These are phyloP conservation scores for Gymnopithys bicolor DNA, from an alignment of 2,797 vertebrate genomes.

Conservation along the genomic window DNA sequence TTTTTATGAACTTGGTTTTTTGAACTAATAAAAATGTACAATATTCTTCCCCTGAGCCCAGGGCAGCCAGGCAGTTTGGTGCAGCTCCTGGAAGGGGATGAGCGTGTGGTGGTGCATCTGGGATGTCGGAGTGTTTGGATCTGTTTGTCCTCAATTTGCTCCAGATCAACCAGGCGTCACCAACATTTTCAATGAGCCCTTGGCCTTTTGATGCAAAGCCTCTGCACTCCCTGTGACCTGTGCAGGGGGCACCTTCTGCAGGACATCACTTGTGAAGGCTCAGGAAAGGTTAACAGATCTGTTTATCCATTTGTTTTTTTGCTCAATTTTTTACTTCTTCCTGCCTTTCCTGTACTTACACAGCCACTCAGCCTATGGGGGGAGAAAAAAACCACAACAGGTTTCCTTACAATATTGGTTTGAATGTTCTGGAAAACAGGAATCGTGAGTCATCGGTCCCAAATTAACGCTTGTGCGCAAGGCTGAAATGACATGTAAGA, in stretches of 20 bases:
- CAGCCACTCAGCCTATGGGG: conserved; percentile 27
- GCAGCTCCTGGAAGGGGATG: background rate
- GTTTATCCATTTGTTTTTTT: background rate
- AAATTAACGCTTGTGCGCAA: conserved; percentile 43
- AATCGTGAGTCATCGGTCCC: conserved; percentile 75
- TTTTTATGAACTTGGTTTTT: background rate
- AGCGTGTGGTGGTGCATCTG: background rate
- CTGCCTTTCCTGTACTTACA: conserved; percentile 72
- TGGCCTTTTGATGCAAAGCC: background rate
- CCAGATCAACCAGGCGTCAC: background rate
- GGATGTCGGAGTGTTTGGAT: background rate
- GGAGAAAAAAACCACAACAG: background rate
- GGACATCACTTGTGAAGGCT: background rate
- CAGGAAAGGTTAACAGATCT: conserved; percentile 32
- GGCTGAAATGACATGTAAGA: conserved; percentile 39
- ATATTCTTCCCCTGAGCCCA: background rate
- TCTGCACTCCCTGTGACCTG: background rate
- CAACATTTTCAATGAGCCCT: background rate
- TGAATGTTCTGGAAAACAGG: conserved; percentile 77
- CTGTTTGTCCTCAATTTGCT: background rate
- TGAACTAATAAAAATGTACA: background rate
- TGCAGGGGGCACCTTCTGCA: background rate
- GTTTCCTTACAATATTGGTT: conserved; percentile 72
- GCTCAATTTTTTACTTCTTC: conserved; percentile 48
- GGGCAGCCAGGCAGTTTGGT: fast-evolving